Percentiles rank a stretch among this genome's conserved stretches.
Conservation (phyloP, 2,888 invertebrate species). For the Cantharis flavilabris region DNA sequence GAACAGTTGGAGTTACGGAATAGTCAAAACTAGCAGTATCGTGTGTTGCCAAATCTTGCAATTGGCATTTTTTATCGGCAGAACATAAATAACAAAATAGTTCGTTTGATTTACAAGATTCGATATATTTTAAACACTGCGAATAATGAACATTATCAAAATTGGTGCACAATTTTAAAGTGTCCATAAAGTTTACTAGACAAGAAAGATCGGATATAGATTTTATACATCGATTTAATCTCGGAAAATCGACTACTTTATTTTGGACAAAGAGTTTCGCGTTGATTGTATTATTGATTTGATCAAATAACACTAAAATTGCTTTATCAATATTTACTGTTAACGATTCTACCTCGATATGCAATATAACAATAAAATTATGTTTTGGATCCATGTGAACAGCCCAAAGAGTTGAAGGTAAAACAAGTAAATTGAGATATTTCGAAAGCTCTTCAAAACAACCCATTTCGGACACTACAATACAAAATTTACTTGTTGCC, state of each 20-base stretch:
- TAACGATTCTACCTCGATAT: constrained; percentile 28
- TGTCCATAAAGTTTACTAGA: constrained; percentile 32
- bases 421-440: constrained; percentile 35
- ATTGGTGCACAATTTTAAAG: constrained; percentile 34
- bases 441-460: constrained; percentile 22
- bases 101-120: background rate
- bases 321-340: constrained; percentile 39
- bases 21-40: background rate
- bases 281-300: constrained; percentile 18
- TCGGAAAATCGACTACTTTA: constrained; percentile 36
- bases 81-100: constrained; percentile 24
- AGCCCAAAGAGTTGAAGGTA: constrained; percentile 43
- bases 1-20: background rate
- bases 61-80: background rate
- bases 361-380: constrained; percentile 38
- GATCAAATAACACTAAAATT: constrained; percentile 33
- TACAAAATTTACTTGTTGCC: constrained; percentile 1
- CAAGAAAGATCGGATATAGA: constrained; percentile 37
- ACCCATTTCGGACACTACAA: background rate
- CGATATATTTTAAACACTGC: constrained; percentile 20
- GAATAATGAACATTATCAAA: constrained; percentile 4
- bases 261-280: constrained; percentile 36
- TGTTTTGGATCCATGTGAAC: constrained; percentile 39
- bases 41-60: background rate
- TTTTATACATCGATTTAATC: constrained; percentile 32